These are phyloP conservation scores for Diorhabda sublineata DNA, from an alignment of 1,140 invertebrate species.

Conservation along the genomic window DNA sequence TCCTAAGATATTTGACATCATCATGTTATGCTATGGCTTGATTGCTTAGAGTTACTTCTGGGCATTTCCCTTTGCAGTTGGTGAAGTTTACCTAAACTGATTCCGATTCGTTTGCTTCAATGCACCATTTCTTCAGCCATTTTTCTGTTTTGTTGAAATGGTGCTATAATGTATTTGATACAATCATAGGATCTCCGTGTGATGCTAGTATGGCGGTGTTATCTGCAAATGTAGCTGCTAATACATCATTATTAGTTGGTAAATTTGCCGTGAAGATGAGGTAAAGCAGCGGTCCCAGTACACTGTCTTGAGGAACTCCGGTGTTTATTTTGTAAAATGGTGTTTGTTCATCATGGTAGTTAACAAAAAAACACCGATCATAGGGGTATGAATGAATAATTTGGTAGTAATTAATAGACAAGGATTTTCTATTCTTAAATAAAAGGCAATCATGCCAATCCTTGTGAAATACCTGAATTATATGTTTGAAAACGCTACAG, in stretches of 20 bases:
- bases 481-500: too few relatives aligned
- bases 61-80: not conserved
- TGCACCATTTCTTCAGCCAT: not conserved
- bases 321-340: too few relatives aligned
- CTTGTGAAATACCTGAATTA: too few relatives aligned
- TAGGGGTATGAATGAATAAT: too few relatives aligned
- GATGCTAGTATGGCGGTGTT: not conserved
- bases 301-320: not conserved
- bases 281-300: not conserved
- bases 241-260: not conserved
- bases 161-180: not conserved
- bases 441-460: too few relatives aligned
- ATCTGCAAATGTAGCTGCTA: not conserved
- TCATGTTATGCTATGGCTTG: too few relatives aligned
- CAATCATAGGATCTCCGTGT: not conserved
- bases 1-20: too few relatives aligned
- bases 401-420: too few relatives aligned
- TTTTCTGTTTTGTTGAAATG: not conserved
- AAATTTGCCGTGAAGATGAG: not conserved
- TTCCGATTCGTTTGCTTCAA: not conserved
- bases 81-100: not conserved
- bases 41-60: too few relatives aligned
- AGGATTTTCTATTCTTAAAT: too few relatives aligned
- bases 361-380: too few relatives aligned
- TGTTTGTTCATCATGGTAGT: too few relatives aligned